Evolutionary conservation across 2,888 invertebrate genomes (phyloP), one percentile per base, ranked within the genome.

Genomic region (Agrochola circellaris): DNA sequence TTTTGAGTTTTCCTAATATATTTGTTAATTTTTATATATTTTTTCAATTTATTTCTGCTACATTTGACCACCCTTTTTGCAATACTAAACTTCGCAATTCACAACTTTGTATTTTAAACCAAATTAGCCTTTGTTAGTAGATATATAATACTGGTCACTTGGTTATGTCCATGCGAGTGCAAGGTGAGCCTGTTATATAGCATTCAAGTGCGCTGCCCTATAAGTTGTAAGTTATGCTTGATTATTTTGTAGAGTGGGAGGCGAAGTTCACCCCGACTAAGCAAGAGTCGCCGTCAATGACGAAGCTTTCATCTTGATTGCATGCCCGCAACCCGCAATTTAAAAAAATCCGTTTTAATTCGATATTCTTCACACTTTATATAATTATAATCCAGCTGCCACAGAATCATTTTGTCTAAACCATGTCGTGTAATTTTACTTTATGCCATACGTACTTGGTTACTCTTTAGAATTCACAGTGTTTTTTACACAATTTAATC

Each of bases 271-370:
- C 67, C 62, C 69, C 61, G 77, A 69, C 66, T 69, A 65, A 65
- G 70, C 64, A 73, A 68, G 74, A 76, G 76, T 81, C 81, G 84
- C 84, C 86, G 86, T 85, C 84, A 80, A 82, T 83, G 83, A 83
- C 84, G 74, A 85, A 65, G 93, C 93, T 94, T 93, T 93, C 91
- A 94, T 92, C 91, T 90, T 92, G 93, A 94, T 93, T 94, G 90
- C 92, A 91, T 89, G 89, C 89, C 87, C 82, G 85, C 89, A 90
- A 91, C 89, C 88, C 92, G 88, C 91, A 92, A 92, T 91, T 85
- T 89, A 56, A 56, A 73, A 89, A 15, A 34, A 8, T 8, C 51
- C 6, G 89, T 90, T 82, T 91, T 91, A 91, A 91, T 92, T 92
- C 90, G 88, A 90, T 90, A 90, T 89, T 88, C 88, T 89, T 89